phyloP scores from a whole-genome alignment of 1,140 invertebrate species.

The Magallana ariakensis region DNA sequence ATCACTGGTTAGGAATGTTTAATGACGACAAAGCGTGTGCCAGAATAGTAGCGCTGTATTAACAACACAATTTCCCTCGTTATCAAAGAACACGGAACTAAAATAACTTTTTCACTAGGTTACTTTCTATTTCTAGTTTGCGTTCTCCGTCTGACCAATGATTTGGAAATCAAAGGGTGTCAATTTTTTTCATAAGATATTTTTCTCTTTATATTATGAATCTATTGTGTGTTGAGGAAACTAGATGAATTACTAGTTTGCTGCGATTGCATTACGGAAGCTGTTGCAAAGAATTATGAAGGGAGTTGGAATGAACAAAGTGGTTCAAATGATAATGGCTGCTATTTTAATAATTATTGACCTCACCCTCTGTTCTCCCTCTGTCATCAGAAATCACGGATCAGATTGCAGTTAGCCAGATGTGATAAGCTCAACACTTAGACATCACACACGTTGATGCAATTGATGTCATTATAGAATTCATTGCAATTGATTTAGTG shows the following conservation, averaged over 20 bases:
- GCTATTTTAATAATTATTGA: conserved; percentile 5
- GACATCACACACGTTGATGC: background rate
- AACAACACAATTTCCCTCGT: background rate
- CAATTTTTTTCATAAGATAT: background rate
- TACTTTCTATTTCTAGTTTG: conserved; percentile 2
- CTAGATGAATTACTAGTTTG: background rate
- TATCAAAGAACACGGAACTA: conserved; percentile 13
- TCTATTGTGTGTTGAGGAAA: background rate
- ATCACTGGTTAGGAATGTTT: conserved; percentile 17
- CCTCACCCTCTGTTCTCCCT: background rate
- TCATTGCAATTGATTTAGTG: no score
- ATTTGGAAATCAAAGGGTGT: conserved; percentile 16
- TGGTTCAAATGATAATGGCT: background rate
- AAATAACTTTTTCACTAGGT: conserved; percentile 18
- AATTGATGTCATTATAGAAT: background rate
- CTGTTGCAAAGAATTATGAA: background rate
- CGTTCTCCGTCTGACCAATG: background rate
- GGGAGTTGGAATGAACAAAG: background rate
- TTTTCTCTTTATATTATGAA: background rate
- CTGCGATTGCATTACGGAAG: no score
- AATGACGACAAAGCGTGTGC: conserved; percentile 17
- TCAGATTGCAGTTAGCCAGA: background rate
- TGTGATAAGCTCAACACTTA: background rate
- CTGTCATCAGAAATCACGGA: background rate
- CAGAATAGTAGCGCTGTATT: conserved; percentile 15